Base-by-base conservation (phyloP, 2,797 vertebrate species). In the Lithobates pipiens region DNA sequence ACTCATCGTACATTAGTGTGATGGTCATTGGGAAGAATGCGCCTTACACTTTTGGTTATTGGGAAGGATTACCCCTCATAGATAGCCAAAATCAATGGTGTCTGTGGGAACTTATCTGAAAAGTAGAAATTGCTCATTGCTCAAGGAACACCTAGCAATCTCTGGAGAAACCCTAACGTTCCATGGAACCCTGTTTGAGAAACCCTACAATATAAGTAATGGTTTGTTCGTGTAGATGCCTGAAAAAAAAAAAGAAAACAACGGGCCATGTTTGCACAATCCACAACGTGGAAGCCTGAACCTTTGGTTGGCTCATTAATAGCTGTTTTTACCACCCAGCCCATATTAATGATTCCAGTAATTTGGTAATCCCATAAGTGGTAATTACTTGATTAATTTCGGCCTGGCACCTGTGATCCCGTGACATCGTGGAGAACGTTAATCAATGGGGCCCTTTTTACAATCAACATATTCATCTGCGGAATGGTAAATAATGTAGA, bases 401-500 rank as follows among this genome's bases (percentile, higher is more conserved):
- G 61, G 63, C 10, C 77, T 61, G 65, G 81, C 84, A 85, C 84
- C 84, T 85, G 84, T 50, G 67, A 71, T 21, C 71, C 65, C 10
- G 61, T 29, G 50, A 70, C 46, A 57, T 6, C 29, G 39, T 3
- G 10, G 44, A 75, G 57, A 65, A 77, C 44, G 13, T 61, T 42
- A 78, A 78, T 87, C 80, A 83, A 83, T 79, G 81, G 81, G 39
- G 32, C 21, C 76, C 71, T 67, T 83, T 78, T 69, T 67, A 83
- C 76, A 83, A 79, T 87, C 61, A 83, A 27, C 61, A 87, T 79
- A 83, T 83, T 87, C 70, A 87, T 83, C 36, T 34, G n/a, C 44
- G 29, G 80, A 67, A 79, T 57, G 72, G 36, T 86, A 82, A 82
- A 86, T 86, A 86, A 86, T 77, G 69, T 65, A 73, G 85, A 67